Percentiles rank a stretch among this genome's conserved stretches.
Conservation (phyloP, 1,140 invertebrate genomes). For the Hylaeus anthracinus region DNA sequence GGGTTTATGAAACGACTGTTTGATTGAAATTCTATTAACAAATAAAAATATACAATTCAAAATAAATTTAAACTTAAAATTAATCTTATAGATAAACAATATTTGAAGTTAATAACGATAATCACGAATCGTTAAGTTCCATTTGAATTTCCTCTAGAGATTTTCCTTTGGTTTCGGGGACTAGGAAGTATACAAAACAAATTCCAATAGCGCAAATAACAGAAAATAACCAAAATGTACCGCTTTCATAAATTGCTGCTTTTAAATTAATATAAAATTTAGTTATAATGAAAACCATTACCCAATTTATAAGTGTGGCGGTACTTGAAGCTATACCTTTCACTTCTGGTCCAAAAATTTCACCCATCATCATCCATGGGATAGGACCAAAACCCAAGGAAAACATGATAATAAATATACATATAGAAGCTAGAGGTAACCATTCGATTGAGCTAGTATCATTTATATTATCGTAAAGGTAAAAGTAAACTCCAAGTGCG, state of each 20-base stretch:
- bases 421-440: slow-evolving; percentile 87
- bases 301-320: slow-evolving; percentile 89
- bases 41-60: background rate
- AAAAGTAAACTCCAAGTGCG: slow-evolving; percentile 85
- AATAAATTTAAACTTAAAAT: background rate
- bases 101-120: background rate
- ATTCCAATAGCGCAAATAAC: slow-evolving; percentile 86
- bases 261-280: slow-evolving; percentile 87
- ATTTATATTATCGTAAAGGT: slow-evolving; percentile 79
- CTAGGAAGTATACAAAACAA: slow-evolving; percentile 88
- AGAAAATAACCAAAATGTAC: slow-evolving; percentile 91
- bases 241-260: slow-evolving; percentile 81
- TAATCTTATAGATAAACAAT: background rate
- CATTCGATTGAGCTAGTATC: slow-evolving; percentile 83
- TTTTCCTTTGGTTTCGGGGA: slow-evolving; percentile 96
- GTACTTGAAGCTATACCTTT: slow-evolving; percentile 89
- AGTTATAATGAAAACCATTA: slow-evolving; percentile 90
- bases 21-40: background rate
- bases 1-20: too few relatives aligned
- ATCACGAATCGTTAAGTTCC: slow-evolving; percentile 78
- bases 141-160: slow-evolving; percentile 91
- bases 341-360: slow-evolving; percentile 87
- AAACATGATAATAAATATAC: slow-evolving; percentile 89
- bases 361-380: slow-evolving; percentile 90
- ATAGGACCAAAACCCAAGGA: slow-evolving; percentile 90